phyloP scores from a whole-genome alignment of 2,888 invertebrate species.

The Dicroscelio sp. region DNA sequence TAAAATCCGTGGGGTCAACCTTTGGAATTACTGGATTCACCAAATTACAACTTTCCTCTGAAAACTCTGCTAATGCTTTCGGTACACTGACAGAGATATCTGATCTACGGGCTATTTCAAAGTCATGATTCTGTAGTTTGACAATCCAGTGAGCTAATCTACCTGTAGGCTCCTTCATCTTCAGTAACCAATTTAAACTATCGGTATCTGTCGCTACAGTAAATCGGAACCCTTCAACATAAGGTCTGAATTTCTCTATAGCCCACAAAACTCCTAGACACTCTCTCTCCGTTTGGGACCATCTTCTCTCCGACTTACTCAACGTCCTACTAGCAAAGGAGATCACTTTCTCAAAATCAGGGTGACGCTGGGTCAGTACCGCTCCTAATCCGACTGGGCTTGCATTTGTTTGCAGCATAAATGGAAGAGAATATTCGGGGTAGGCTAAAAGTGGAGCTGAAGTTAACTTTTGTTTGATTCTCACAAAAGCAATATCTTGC shows the following conservation, averaged over 20 bases:
- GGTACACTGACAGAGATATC: not conserved
- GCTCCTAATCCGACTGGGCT: not conserved
- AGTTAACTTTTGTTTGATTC: too few relatives aligned
- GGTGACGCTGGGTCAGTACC: not conserved
- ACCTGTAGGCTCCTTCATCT: not conserved
- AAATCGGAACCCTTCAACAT: not conserved
- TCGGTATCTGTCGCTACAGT: not conserved
- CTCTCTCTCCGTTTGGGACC: not conserved
- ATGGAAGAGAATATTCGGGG: too few relatives aligned
- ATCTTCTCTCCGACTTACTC: not conserved
- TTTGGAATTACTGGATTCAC: too few relatives aligned
- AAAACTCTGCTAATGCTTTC: not conserved
- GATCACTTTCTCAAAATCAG: not conserved
- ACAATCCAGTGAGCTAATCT: not conserved
- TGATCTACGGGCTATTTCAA: not conserved
- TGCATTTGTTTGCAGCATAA: constrained; percentile 12
- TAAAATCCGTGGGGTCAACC: not conserved
- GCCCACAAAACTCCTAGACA: not conserved
- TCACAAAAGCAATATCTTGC: too few relatives aligned
- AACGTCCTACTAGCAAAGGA: not conserved
- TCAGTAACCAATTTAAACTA: not conserved
- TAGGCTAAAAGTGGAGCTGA: too few relatives aligned
- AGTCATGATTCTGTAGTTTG: not conserved
- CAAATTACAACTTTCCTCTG: not conserved
- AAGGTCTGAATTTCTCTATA: constrained; percentile 6